These are phyloP conservation scores for Drosophila histrio DNA, from an alignment of 2,888 invertebrate species.

Conservation along the genomic window DNA sequence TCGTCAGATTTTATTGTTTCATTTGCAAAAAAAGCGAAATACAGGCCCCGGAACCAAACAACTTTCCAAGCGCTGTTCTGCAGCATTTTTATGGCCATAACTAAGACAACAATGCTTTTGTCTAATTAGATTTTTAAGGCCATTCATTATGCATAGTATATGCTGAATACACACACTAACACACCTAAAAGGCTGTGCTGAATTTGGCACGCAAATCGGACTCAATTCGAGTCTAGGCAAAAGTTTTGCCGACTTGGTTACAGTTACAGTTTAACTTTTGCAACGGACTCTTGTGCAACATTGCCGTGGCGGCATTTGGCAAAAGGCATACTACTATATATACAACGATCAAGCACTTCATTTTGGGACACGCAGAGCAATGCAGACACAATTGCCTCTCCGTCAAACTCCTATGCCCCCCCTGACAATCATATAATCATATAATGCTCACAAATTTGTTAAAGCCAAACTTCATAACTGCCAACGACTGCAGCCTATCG, in stretches of 20 bases:
- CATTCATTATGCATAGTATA: slow-evolving; percentile 52
- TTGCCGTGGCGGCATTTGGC: slow-evolving; percentile 49
- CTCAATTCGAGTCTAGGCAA: slow-evolving; percentile 16
- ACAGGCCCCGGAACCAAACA: slow-evolving; percentile 34
- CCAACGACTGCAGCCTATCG: slow-evolving; percentile 44
- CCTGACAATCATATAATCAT: slow-evolving; percentile 37
- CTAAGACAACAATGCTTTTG: slow-evolving; percentile 46
- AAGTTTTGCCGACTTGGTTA: slow-evolving; percentile 15
- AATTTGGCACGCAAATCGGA: slow-evolving; percentile 50
- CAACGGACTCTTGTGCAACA: slow-evolving; percentile 37
- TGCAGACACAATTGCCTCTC: slow-evolving; percentile 39
- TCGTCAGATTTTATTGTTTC: slow-evolving; percentile 50
- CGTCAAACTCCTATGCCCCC: background rate
- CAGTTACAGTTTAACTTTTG: slow-evolving; percentile 24
- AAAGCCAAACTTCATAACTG: slow-evolving; percentile 33
- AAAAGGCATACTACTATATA: slow-evolving; percentile 26
- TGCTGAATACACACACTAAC: too few relatives aligned
- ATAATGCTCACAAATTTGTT: slow-evolving; percentile 52
- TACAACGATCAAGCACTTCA: slow-evolving; percentile 30
- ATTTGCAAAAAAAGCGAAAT: slow-evolving; percentile 48
- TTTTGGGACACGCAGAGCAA: slow-evolving; percentile 45
- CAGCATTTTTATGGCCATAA: slow-evolving; percentile 48
- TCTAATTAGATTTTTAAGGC: slow-evolving; percentile 72
- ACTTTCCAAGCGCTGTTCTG: slow-evolving; percentile 37
- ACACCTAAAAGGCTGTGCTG: slow-evolving; percentile 2